phyloP scores from a whole-genome alignment of 2,888 invertebrate species.

The Plebejus melissa region DNA sequence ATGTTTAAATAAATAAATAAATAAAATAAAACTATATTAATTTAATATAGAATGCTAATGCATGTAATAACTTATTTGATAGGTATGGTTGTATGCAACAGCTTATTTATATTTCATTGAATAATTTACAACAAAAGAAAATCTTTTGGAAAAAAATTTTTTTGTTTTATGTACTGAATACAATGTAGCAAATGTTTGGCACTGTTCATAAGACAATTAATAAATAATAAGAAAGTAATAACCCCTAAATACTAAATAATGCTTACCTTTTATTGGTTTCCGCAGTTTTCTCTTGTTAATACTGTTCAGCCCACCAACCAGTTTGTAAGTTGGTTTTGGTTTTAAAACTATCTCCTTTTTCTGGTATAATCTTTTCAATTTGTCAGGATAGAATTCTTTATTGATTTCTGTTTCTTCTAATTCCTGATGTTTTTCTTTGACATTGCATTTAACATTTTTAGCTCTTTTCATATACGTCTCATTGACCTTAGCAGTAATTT shows the following conservation, averaged over 20 bases:
- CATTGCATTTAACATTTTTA: constrained; percentile 15
- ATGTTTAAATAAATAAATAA: no score
- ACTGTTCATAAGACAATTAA: no score
- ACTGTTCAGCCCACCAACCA: constrained; percentile 44
- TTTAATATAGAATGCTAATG: no score
- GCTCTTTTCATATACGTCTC: constrained; percentile 32
- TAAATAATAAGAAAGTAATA: no score
- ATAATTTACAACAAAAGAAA: no score
- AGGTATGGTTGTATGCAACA: no score
- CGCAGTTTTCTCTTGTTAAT: constrained; percentile 53
- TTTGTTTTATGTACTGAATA: no score
- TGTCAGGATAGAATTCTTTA: constrained; percentile 53
- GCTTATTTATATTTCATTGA: no score
- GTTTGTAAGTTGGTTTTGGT: constrained; percentile 49
- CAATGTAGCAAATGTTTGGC: no score
- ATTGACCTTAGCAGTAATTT: constrained; percentile 32
- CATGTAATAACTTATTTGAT: no score
- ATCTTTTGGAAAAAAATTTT: no score
- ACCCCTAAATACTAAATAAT: background rate
- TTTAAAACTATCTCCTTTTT: constrained; percentile 49
- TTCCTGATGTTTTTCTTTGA: constrained; percentile 30
- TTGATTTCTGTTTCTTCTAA: constrained; percentile 26
- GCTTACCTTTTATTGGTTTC: constrained; percentile 50
- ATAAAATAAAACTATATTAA: no score
- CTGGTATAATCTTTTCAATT: constrained; percentile 43